Base-by-base conservation (phyloP, 53 echinoderm and acorn worm species). In the Holothuria leucospilota region DNA sequence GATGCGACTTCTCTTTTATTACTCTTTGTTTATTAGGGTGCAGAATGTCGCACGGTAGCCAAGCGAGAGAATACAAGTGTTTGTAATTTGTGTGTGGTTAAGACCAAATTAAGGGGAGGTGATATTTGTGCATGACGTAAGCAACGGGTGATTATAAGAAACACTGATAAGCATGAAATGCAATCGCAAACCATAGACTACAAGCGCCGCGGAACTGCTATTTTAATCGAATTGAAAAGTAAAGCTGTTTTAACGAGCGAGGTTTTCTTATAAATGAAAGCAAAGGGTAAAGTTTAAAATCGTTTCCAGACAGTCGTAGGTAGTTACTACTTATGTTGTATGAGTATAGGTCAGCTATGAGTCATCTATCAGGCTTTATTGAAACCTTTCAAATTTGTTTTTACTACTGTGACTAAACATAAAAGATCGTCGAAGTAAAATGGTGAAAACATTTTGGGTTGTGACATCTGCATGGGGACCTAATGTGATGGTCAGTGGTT, bases 11-110 rank as follows among this genome's bases (percentile, higher is more conserved):
- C 16, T 21, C 46, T 72, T 72, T 75, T 75, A 75, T 75, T 75
- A 75, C 75, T 75, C 75, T 52, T 75, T 75, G 75, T 75, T 75
- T 75, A 52, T 26, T 24, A 49, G 75, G 75, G 75, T 75, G 24
- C 51, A 75, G 49, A 52, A 52, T 49, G 75, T 75, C 75, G 51
- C 52, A 49, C 51, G 75, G 75, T 75, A 75, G 75, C 75, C 75
- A 75, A 75, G 75, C 20, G 51, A 75, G 11, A 52, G 52, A 52
- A 75, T 75, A 75, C 75, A 75, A 75, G 38, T 75, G 75, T 75
- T 75, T 49, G 75, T 75, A 49, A 75, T 42, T 72, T 72, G 39
- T 72, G 72, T 42, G 72, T 72, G 49, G 41, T 72, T 72, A 39
- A 72, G 40, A n/a, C 72, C 49, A 72, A 42, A 72, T 72, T 72